A percentile compares a stretch with the other conserved stretches of the same genome.
Conservation (phyloP, 2,888 invertebrate genomes). For the Mesorhabditis belari region DNA sequence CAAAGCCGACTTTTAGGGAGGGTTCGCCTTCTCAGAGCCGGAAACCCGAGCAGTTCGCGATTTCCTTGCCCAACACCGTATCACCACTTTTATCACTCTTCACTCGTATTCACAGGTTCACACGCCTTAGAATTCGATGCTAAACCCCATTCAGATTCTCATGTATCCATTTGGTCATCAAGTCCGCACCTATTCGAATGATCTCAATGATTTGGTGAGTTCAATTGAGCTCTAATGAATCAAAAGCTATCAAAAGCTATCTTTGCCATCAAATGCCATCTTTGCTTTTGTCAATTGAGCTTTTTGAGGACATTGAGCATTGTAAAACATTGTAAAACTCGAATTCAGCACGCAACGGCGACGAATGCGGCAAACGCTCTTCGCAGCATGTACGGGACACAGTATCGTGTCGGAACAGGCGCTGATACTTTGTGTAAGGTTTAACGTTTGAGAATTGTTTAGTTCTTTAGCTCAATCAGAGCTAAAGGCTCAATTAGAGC, state of each 20-base stretch:
- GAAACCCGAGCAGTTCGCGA: slow-evolving; percentile 50
- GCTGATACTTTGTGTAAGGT: slow-evolving; percentile 47
- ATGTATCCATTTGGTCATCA: slow-evolving; percentile 53
- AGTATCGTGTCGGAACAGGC: slow-evolving; percentile 51
- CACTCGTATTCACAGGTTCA: slow-evolving; percentile 46
- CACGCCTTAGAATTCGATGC: slow-evolving; percentile 7
- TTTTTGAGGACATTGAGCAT: background rate
- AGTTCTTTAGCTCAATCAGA: background rate
- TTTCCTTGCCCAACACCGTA: slow-evolving; percentile 39
- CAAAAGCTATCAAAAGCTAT: no score
- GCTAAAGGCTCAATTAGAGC: no score
- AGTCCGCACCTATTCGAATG: slow-evolving; percentile 47
- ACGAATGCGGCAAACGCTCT: slow-evolving; percentile 44
- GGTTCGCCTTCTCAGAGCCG: slow-evolving; percentile 50
- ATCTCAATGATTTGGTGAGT: slow-evolving; percentile 40
- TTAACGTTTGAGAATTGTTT: background rate
- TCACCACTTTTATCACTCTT: slow-evolving; percentile 50
- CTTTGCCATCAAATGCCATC: no score
- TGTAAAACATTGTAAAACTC: background rate
- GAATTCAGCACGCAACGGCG: slow-evolving; percentile 43
- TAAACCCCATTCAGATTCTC: slow-evolving; percentile 18
- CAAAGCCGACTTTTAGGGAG: slow-evolving; percentile 36
- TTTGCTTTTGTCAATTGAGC: no score
- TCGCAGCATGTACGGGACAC: slow-evolving; percentile 45
- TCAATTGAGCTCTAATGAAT: background rate